A percentile compares a stretch with the other conserved stretches of the same genome.
These are phyloP conservation scores for Neotoma lepida DNA, from an alignment of 2,113 vertebrate species.

Conservation along the genomic window DNA sequence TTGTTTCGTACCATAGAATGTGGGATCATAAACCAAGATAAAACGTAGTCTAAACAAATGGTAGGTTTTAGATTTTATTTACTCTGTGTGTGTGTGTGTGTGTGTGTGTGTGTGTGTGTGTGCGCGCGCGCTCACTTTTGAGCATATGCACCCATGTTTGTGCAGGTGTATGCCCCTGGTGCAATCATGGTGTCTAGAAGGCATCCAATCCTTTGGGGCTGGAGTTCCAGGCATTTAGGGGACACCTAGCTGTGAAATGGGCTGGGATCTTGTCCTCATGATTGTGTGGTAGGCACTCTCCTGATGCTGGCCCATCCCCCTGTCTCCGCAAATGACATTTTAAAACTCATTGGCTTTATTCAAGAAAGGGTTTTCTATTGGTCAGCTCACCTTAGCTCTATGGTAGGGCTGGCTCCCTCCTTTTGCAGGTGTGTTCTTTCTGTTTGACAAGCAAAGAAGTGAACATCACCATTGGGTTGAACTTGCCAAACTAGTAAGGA, in stretches of 20 bases:
- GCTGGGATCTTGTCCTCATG: no score
- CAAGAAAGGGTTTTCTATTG: neutral
- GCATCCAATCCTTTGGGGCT: neutral
- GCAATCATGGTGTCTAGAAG: neutral
- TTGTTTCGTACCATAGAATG: neutral
- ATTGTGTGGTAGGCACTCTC: neutral
- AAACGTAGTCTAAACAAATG: constrained; percentile 48
- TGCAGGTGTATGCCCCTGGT: neutral
- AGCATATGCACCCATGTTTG: no score
- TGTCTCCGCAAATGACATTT: neutral
- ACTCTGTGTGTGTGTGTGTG: neutral
- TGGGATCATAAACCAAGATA: constrained; percentile 34
- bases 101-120: neutral
- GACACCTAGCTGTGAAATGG: neutral
- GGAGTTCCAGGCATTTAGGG: neutral
- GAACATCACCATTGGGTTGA: neutral
- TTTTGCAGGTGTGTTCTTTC: constrained; percentile 22
- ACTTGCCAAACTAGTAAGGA: constrained; percentile 44
- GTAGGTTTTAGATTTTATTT: neutral
- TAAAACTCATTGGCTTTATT: constrained; percentile 14
- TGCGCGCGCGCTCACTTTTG: rapidly evolving
- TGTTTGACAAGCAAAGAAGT: constrained; percentile 46
- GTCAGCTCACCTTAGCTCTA: neutral
- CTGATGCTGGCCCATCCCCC: neutral
- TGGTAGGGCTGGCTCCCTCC: neutral